Evolutionary conservation across 2,888 invertebrate genomes (phyloP).

Genomic region (Lasioglossum calceatum): DNA sequence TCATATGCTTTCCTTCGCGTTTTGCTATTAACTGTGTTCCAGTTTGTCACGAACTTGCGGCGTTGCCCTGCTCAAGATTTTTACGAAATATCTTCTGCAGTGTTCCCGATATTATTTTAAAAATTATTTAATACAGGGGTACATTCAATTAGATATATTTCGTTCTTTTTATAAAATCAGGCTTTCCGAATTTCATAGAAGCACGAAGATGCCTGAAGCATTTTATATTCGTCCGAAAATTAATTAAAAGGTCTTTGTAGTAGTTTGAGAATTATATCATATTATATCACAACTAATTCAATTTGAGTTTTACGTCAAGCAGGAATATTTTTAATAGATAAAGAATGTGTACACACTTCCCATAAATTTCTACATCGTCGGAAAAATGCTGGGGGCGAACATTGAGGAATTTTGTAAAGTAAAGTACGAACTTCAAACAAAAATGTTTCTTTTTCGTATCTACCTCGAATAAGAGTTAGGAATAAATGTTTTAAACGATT

Average conservation of each 20-base stretch:
- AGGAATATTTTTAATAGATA: too few species aligned
- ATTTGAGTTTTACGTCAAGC: too few species aligned
- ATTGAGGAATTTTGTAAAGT: background rate
- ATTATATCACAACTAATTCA: background rate
- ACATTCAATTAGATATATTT: background rate
- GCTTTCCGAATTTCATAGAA: background rate
- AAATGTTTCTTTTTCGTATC: background rate
- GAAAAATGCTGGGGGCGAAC: background rate
- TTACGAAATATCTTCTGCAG: background rate
- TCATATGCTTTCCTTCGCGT: slow-evolving; percentile 27
- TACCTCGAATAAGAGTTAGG: background rate
- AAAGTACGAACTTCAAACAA: background rate
- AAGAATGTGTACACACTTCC: background rate
- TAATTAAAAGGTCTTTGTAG: background rate
- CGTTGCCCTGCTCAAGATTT: background rate
- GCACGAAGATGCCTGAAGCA: background rate
- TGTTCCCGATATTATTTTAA: background rate
- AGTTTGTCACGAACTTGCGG: background rate
- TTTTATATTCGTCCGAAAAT: background rate
- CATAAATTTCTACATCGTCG: background rate
- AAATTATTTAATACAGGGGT: too few species aligned
- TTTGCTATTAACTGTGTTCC: slow-evolving; percentile 2
- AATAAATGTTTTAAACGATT: background rate
- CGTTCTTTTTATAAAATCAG: background rate
- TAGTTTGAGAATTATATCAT: background rate